phyloP scores from a whole-genome alignment of 1,140 invertebrate genomes.

The Homalodisca vitripennis region DNA sequence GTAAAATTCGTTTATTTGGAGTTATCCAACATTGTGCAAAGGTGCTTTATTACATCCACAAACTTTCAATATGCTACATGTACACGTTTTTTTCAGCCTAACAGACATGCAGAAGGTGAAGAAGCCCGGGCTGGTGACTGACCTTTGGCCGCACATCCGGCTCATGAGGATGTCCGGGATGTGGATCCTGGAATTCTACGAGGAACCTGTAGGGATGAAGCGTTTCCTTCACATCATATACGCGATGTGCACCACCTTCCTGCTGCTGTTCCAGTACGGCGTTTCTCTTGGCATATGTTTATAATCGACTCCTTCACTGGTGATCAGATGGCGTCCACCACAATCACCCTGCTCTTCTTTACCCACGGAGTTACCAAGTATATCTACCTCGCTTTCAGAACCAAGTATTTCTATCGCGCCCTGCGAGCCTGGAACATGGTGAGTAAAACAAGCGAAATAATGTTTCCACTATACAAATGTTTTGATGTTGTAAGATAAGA shows the following conservation, averaged over 20 bases:
- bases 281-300: conserved; percentile 65
- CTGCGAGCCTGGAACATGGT: conserved; percentile 51
- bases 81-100: no score
- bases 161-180: conserved; percentile 73
- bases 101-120: no score
- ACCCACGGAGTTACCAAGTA: conserved; percentile 73
- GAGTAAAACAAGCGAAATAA: conserved; percentile 37
- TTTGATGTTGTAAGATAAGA: no score
- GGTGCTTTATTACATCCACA: no score
- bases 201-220: no score
- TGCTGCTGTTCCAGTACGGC: conserved; percentile 42
- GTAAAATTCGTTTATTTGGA: no score
- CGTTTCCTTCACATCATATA: conserved; percentile 59
- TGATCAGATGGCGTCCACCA: conserved; percentile 76
- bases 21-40: no score
- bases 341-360: conserved; percentile 78
- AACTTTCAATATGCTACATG: no score
- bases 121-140: conserved; percentile 69
- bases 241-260: conserved; percentile 42
- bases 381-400: conserved; percentile 66
- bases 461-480: no score
- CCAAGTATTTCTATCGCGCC: conserved; percentile 67
- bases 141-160: conserved; percentile 77
- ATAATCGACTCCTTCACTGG: conserved; percentile 70
- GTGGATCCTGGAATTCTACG: conserved; percentile 75